A percentile compares a stretch with the other conserved stretches of the same genome.
Evolutionary conservation across 2,113 vertebrate genomes (phyloP).

Genomic region (Scatophagus argus): DNA sequence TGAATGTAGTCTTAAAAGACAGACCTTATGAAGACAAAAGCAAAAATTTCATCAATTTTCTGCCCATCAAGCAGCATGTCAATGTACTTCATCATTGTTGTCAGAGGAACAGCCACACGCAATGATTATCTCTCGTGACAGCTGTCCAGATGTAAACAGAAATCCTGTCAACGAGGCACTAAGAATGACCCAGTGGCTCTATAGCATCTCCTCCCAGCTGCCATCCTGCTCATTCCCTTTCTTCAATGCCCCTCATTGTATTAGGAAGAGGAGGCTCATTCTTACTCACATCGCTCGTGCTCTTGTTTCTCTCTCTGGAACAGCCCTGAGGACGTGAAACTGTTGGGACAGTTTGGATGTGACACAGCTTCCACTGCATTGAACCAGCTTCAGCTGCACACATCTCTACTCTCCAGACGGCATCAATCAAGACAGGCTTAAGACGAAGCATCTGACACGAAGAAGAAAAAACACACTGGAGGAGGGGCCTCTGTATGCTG

Average conservation of each 20-base stretch:
- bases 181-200: slow-evolving; percentile 53
- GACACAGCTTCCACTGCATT: slow-evolving; percentile 38
- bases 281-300: slow-evolving; percentile 75
- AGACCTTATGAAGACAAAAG: slow-evolving; percentile 24
- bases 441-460: slow-evolving; percentile 52
- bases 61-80: slow-evolving; percentile 32
- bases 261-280: slow-evolving; percentile 76
- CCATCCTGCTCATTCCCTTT: slow-evolving; percentile 54
- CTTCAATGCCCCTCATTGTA: slow-evolving; percentile 76
- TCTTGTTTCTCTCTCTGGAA: slow-evolving; percentile 80
- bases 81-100: slow-evolving; percentile 27
- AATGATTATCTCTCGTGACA: slow-evolving; percentile 50
- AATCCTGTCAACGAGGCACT: slow-evolving; percentile 36
- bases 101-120: slow-evolving; percentile 18
- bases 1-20: slow-evolving; percentile 16
- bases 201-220: slow-evolving; percentile 62
- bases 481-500: slow-evolving; percentile 49
- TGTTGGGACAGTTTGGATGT: slow-evolving; percentile 65
- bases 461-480: slow-evolving; percentile 41
- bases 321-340: slow-evolving; percentile 69
- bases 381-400: slow-evolving; percentile 33
- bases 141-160: slow-evolving; percentile 62
- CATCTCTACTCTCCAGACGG: slow-evolving; percentile 36
- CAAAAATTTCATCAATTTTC: slow-evolving; percentile 21
- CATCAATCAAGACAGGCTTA: slow-evolving; percentile 41